Percentiles rank a stretch among this genome's conserved stretches.
Conservation (phyloP, 1,140 invertebrate genomes). For the Aricia agestis region DNA sequence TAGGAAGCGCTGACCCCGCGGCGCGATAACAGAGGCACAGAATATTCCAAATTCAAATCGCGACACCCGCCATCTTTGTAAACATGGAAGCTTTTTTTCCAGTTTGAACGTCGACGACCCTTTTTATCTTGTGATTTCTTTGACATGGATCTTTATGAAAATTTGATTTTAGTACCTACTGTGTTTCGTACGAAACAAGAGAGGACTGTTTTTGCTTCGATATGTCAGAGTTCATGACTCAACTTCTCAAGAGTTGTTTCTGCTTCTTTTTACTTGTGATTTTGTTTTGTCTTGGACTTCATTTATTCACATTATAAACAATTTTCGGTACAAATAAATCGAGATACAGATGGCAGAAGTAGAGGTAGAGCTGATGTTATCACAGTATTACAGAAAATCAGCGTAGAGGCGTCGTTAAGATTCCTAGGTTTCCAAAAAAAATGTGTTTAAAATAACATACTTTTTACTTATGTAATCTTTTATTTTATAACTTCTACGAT, state of each 20-base stretch:
- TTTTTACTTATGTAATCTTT: too few species aligned
- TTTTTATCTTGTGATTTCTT: slow-evolving; percentile 29
- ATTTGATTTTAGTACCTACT: slow-evolving; percentile 11
- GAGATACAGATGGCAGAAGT: too few species aligned
- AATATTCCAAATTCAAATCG: slow-evolving; percentile 51
- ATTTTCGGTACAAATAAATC: too few species aligned
- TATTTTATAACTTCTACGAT: too few species aligned
- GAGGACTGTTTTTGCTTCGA: not conserved
- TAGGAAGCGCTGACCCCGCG: slow-evolving; percentile 60
- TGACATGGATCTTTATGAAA: slow-evolving; percentile 16
- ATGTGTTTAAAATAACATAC: too few species aligned
- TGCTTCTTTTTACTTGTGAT: not conserved
- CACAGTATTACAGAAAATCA: too few species aligned
- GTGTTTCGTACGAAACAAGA: not conserved
- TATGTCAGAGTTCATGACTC: not conserved
- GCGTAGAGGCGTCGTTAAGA: too few species aligned
- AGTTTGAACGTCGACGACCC: slow-evolving; percentile 18
- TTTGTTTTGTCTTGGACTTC: too few species aligned
- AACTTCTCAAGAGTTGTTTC: not conserved
- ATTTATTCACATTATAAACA: too few species aligned
- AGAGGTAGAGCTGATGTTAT: too few species aligned
- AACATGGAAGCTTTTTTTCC: slow-evolving; percentile 33
- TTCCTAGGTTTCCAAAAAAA: too few species aligned
- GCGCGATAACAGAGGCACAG: slow-evolving; percentile 43
- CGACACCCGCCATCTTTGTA: slow-evolving; percentile 46